phyloP scores from a whole-genome alignment of 2,888 invertebrate genomes.

The Tetranychus piercei region DNA sequence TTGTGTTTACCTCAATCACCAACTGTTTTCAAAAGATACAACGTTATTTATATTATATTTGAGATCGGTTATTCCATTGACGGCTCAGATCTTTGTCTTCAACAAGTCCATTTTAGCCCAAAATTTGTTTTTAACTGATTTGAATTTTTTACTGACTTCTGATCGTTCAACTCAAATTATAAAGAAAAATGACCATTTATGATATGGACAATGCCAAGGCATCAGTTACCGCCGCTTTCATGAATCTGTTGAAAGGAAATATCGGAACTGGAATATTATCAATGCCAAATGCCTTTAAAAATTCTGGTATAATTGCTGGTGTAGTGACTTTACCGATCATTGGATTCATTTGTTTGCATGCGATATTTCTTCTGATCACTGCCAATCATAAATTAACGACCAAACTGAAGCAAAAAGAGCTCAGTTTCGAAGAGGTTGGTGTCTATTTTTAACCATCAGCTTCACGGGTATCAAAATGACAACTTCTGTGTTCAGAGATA shows the following conservation, averaged over 20 bases:
- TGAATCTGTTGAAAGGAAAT: conserved; percentile 3
- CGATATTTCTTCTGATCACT: conserved; percentile 64
- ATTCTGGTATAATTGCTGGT: conserved; percentile 59
- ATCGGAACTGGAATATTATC: conserved; percentile 8
- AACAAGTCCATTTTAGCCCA: too few relatives aligned
- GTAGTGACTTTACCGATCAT: conserved; percentile 58
- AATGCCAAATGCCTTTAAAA: conserved; percentile 51
- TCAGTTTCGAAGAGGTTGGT: conserved; percentile 7
- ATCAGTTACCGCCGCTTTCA: background rate
- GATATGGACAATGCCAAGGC: background rate
- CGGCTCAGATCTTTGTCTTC: too few relatives aligned
- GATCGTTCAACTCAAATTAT: too few relatives aligned
- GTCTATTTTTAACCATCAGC: background rate
- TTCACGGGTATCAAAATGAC: background rate
- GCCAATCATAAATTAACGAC: background rate
- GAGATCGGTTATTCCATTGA: too few relatives aligned
- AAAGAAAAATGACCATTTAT: too few relatives aligned
- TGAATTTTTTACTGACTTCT: too few relatives aligned
- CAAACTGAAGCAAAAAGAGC: background rate
- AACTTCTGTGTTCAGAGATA: background rate
- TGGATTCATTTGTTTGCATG: conserved; percentile 73
- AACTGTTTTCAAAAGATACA: too few relatives aligned
- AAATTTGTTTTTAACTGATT: too few relatives aligned
- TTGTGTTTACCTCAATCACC: too few relatives aligned
- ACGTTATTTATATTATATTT: too few relatives aligned